Percentiles rank a stretch among this genome's conserved stretches.
Conservation (phyloP, 2,797 vertebrate species). For the Tiaroga cobitis region DNA sequence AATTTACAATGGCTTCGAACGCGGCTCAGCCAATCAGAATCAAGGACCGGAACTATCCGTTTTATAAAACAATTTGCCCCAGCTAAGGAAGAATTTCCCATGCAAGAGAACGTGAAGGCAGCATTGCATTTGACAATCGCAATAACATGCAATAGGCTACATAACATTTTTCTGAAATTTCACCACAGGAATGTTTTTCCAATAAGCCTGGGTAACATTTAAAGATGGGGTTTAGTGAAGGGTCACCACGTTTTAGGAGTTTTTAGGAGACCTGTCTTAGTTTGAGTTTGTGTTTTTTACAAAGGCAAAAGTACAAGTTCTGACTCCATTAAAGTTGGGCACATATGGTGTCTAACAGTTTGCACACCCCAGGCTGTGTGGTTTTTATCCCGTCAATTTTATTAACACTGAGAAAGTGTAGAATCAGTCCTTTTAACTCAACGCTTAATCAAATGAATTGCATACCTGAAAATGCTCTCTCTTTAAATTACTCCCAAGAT, state of each 20-base stretch:
- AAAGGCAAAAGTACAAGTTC: background rate
- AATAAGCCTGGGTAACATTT: background rate
- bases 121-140: background rate
- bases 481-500: slow-evolving; percentile 46
- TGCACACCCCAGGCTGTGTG: background rate
- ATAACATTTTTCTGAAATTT: background rate
- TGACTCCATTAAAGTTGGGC: slow-evolving; percentile 1
- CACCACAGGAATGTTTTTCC: background rate
- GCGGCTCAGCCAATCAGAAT: too few species aligned
- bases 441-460: slow-evolving; percentile 46
- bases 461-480: slow-evolving; percentile 54
- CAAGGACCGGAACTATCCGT: too few species aligned
- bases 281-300: background rate
- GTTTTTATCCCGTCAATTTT: slow-evolving; percentile 25
- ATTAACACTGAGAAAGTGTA: slow-evolving; percentile 29
- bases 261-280: background rate
- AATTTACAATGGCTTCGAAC: too few species aligned
- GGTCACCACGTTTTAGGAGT: background rate
- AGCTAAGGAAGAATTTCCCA: background rate
- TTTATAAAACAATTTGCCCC: background rate
- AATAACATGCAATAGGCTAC: background rate
- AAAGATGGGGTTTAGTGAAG: background rate
- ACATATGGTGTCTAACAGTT: background rate
- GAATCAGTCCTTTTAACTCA: slow-evolving; percentile 48
- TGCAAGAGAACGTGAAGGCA: background rate